Evolutionary conservation across 2,797 vertebrate species (phyloP), one percentile per base, ranked within the genome.

Genomic region (Apogon talboti): DNA sequence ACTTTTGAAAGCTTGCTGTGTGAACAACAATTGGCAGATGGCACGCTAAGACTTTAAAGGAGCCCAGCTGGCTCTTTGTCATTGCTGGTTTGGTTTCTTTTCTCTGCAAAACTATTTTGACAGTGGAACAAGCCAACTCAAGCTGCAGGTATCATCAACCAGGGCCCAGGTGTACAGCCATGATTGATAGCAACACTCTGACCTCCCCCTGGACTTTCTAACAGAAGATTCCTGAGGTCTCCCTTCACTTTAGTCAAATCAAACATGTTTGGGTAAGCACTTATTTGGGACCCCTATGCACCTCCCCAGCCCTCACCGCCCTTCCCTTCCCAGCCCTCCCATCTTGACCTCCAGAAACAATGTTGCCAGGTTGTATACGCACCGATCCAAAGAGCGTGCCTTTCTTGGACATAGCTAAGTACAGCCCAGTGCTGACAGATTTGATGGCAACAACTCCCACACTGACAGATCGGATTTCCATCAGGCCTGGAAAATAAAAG

Each of bases 331-430:
- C 54, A 57, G 43, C 61, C 76, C 71, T 66, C 73, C 68, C 54
- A 59, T 66, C 70, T 82, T 71, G 79, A 81, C 84, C 79, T 66
- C 61, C 28, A 73, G 70, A 82, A 78, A 86, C 55, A 87, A 76
- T 79, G 80, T 79, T 60, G 43, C 50, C 56, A 78, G 61, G 67
- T 79, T 89, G 87, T 87, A 78, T 85, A 96, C 95, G 90, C 95
- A 98, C 97, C 95, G 96, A 97, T 89, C 96, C 95, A 24, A 97
- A 97, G 86, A 97, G 94, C 19, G 90, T 94, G 86, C 97, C 97
- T 88, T 82, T 92, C 92, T 94, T 95, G 92, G 96, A 96, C 96
- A 98, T 98, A 76, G 97, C 97, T 91, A 98, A 92, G 78, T 96
- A 98, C 93, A 97, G 94, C 81, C 96, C 96, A 0, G 93, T 96